phyloP scores from a whole-genome alignment of 2,888 invertebrate genomes.

The Spisula solida region DNA sequence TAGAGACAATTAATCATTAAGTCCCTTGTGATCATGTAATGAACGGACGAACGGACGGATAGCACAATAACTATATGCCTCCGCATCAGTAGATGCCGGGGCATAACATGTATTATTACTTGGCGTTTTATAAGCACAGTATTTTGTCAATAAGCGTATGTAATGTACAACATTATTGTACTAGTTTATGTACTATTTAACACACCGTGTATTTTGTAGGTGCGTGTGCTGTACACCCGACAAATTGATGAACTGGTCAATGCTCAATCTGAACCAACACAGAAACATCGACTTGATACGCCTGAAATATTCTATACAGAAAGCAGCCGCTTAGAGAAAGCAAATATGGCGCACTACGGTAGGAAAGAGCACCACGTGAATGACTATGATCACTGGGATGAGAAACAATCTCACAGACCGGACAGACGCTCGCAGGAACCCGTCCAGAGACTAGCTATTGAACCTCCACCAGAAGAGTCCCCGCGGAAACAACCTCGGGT shows the following conservation, averaged over 20 bases:
- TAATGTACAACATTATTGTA: too few relatives aligned
- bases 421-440: conserved; percentile 9
- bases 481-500: conserved; percentile 52
- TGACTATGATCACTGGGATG: conserved; percentile 51
- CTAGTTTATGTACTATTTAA: too few relatives aligned
- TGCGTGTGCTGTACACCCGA: conserved; percentile 63
- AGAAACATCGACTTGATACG: conserved; percentile 62
- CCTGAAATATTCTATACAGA: conserved; percentile 70
- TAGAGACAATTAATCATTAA: too few relatives aligned
- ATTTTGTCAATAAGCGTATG: too few relatives aligned
- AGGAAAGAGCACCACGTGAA: conserved; percentile 5
- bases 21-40: too few relatives aligned
- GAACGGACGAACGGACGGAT: too few relatives aligned
- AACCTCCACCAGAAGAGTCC: conserved; percentile 38
- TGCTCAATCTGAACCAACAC: neutral
- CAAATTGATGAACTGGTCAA: conserved; percentile 51
- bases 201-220: conserved; percentile 35
- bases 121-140: neutral
- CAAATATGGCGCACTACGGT: neutral
- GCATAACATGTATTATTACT: neutral
- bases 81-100: too few relatives aligned
- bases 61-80: too few relatives aligned
- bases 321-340: conserved; percentile 42
- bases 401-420: neutral
- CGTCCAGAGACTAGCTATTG: conserved; percentile 53